A percentile compares a stretch with the other conserved stretches of the same genome.
Evolutionary conservation across 2,888 invertebrate species (phyloP).

Genomic region (Molorchus minor): DNA sequence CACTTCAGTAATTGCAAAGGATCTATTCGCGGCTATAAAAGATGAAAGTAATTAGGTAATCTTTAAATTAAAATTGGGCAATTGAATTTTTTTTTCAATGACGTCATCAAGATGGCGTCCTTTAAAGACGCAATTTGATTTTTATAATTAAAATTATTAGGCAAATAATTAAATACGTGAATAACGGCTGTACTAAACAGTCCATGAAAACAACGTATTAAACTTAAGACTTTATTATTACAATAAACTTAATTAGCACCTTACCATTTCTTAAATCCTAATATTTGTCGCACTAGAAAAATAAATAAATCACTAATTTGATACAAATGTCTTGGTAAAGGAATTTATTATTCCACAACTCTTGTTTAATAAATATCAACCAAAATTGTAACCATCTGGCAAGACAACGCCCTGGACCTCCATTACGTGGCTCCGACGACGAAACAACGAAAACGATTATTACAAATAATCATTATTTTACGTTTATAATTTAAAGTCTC

Average conservation of each 20-base stretch:
- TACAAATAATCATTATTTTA: conserved; percentile 12
- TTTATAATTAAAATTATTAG: background rate
- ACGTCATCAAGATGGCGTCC: conserved; percentile 40
- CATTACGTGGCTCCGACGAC: conserved; percentile 23
- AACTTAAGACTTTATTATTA: conserved; percentile 25
- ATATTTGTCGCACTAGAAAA: conserved; percentile 30
- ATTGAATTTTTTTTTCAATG: conserved; percentile 21
- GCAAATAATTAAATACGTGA: background rate
- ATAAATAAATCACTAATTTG: conserved; percentile 26
- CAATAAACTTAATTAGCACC: conserved; percentile 29
- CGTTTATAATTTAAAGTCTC: conserved; percentile 18
- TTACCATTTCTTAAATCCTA: conserved; percentile 36
- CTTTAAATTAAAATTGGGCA: conserved; percentile 15
- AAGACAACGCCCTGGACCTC: conserved; percentile 31
- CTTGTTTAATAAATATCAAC: conserved; percentile 3
- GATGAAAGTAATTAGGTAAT: conserved; percentile 26
- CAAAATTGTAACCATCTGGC: conserved; percentile 18
- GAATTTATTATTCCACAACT: conserved; percentile 20
- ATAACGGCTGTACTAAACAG: too few species aligned
- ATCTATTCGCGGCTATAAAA: conserved; percentile 88
- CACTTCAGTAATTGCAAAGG: conserved; percentile 89
- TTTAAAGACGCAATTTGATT: background rate
- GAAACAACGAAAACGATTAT: conserved; percentile 14
- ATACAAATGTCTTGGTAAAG: conserved; percentile 21
- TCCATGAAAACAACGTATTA: conserved; percentile 27